Percentiles rank a stretch among this genome's conserved stretches.
These are phyloP conservation scores for Platyrinchus mystaceus DNA, from an alignment of 2,797 vertebrate species.

Conservation along the genomic window DNA sequence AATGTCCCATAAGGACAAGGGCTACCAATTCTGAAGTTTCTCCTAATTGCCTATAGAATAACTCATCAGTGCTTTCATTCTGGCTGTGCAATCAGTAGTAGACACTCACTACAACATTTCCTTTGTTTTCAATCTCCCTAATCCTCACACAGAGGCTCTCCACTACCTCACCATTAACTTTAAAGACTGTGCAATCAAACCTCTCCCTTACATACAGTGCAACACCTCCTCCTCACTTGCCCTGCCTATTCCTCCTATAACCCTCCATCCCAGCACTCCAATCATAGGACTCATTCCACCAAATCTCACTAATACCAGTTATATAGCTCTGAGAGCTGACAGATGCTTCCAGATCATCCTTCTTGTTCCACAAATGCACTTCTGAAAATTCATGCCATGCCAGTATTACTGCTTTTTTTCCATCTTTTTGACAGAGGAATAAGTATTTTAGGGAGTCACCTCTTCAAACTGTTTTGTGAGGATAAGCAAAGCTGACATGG, in stretches of 20 bases:
- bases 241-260: background rate
- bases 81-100: background rate
- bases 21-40: background rate
- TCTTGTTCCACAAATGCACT: background rate
- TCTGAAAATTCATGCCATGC: background rate
- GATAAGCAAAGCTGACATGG: background rate
- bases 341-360: background rate
- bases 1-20: background rate
- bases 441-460: background rate
- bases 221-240: background rate
- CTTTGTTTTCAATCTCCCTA: background rate
- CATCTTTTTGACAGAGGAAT: background rate
- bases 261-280: background rate
- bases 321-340: background rate
- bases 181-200: background rate
- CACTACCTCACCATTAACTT: background rate
- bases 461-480: background rate
- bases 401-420: background rate
- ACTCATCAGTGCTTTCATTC: background rate
- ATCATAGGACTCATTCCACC: background rate
- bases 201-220: background rate
- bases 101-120: background rate
- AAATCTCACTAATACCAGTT: background rate
- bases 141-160: background rate
- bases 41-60: background rate